Percentiles rank a stretch among this genome's conserved stretches.
Evolutionary conservation across 2,797 vertebrate genomes (phyloP).

Genomic region (Bucorvus abyssinicus): DNA sequence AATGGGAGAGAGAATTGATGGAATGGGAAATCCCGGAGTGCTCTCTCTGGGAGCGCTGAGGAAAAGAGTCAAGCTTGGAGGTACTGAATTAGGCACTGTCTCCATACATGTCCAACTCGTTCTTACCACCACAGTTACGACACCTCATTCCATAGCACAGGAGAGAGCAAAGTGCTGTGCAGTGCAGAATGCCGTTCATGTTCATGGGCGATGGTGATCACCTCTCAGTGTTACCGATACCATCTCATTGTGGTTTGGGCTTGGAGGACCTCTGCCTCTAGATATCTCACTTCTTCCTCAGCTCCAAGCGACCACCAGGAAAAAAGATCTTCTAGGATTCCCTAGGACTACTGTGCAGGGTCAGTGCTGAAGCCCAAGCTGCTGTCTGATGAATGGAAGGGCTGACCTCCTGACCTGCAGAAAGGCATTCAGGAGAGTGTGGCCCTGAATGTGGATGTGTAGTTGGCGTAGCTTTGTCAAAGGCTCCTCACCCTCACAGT

Average conservation of each 20-base stretch:
- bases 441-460: no score
- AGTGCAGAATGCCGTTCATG: rapidly evolving
- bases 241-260: rapidly evolving
- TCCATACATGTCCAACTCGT: rapidly evolving
- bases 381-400: background rate
- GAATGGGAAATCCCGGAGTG: background rate
- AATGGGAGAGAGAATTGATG: background rate
- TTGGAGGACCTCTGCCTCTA: background rate
- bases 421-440: background rate
- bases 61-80: background rate
- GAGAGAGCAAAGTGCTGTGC: background rate
- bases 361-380: background rate
- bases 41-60: background rate
- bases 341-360: background rate
- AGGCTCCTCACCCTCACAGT: background rate
- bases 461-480: background rate
- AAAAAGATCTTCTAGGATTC: background rate
- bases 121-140: background rate
- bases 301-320: background rate
- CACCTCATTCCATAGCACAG: rapidly evolving
- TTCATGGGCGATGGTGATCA: rapidly evolving
- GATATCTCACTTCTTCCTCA: background rate
- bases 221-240: background rate
- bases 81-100: background rate
- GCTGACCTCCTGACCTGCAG: background rate